phyloP scores from a whole-genome alignment of 1,140 invertebrate species.

The Philopotamus ludificatus region DNA sequence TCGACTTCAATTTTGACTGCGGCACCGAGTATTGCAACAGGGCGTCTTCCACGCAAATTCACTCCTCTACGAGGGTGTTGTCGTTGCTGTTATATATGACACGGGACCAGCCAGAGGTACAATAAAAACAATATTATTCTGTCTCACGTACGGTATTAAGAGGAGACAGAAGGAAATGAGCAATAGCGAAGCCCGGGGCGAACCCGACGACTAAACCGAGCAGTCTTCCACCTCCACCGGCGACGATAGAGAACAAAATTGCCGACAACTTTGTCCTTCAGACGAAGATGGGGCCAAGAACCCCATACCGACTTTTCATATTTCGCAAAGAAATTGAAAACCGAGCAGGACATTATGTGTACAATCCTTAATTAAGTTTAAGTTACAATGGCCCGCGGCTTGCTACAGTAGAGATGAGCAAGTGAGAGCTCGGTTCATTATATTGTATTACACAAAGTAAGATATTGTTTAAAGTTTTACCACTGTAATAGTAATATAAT shows the following conservation, averaged over 20 bases:
- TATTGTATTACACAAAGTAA: too few species aligned
- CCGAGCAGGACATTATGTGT: too few species aligned
- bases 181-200: conserved; percentile 11
- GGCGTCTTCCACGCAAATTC: not conserved
- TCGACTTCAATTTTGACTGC: not conserved
- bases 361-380: too few species aligned
- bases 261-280: conserved; percentile 14
- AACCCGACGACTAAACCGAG: conserved; percentile 3
- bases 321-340: not conserved
- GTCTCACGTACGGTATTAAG: conserved; percentile 23
- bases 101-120: too few species aligned
- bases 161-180: conserved; percentile 21
- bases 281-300: not conserved
- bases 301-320: not conserved
- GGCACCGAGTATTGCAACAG: not conserved
- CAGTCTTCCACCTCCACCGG: too few species aligned
- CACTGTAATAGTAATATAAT: too few species aligned
- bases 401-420: too few species aligned
- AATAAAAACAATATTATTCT: conserved; percentile 18
- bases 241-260: conserved; percentile 18
- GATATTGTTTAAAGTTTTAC: too few species aligned
- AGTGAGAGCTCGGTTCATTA: too few species aligned
- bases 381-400: too few species aligned
- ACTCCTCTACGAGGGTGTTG: not conserved
- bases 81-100: not conserved